phyloP scores from a whole-genome alignment of 1,140 invertebrate genomes.

The Listronotus bonariensis region DNA sequence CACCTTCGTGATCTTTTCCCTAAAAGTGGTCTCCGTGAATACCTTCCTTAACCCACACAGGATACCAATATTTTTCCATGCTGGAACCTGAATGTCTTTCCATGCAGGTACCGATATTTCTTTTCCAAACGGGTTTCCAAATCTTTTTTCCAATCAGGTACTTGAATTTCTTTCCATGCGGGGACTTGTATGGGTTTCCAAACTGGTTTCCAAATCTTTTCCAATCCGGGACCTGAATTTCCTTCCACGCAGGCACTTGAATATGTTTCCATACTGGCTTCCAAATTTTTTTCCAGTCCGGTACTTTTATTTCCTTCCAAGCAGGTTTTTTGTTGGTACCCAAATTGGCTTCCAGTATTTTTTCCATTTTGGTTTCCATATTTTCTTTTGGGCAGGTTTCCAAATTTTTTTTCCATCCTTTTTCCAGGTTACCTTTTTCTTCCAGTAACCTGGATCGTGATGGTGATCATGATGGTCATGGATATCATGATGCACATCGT shows the following conservation, averaged over 20 bases:
- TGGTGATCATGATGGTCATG: constrained; percentile 49
- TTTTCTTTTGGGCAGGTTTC: constrained; percentile 65
- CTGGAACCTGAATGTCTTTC: constrained; percentile 66
- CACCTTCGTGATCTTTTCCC: constrained; percentile 74
- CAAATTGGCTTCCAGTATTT: constrained; percentile 67
- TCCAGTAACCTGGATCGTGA: constrained; percentile 66
- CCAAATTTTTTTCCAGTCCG: constrained; percentile 63
- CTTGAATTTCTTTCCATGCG: constrained; percentile 68
- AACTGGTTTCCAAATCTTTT: constrained; percentile 66
- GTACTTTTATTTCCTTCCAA: constrained; percentile 68
- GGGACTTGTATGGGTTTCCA: constrained; percentile 70
- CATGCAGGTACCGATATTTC: constrained; percentile 64
- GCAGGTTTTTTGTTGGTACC: constrained; percentile 64
- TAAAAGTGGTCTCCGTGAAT: constrained; percentile 72
- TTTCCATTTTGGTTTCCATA: constrained; percentile 66
- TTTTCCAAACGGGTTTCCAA: constrained; percentile 66
- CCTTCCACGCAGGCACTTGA: constrained; percentile 65
- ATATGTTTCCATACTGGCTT: constrained; percentile 67
- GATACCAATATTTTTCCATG: constrained; percentile 68
- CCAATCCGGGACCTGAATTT: constrained; percentile 63
- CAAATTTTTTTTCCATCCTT: constrained; percentile 65
- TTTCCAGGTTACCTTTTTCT: constrained; percentile 68
- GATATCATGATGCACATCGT: constrained; percentile 46
- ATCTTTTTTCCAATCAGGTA: constrained; percentile 69
- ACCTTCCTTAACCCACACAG: constrained; percentile 71